Evolutionary conservation across 2,888 invertebrate species (phyloP).

Genomic region (Drosophila percnosoma): DNA sequence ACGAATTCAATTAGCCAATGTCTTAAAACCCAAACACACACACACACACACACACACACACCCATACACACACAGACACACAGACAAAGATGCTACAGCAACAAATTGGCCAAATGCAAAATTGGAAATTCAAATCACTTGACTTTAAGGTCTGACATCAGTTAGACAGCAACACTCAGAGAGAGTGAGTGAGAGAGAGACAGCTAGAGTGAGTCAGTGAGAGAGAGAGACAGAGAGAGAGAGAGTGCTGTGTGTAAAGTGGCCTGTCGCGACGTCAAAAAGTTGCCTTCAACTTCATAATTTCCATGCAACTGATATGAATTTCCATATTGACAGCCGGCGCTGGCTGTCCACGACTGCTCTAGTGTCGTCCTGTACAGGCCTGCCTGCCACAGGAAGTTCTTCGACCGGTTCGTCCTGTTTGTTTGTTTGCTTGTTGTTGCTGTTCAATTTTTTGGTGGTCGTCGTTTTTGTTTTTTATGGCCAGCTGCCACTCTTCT

Average conservation of each 20-base stretch:
- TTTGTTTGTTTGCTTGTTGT: slow-evolving; percentile 30
- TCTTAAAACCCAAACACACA: slow-evolving; percentile 50
- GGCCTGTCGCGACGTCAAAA: slow-evolving; percentile 53
- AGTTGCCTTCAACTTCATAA: slow-evolving; percentile 45
- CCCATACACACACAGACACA: not conserved
- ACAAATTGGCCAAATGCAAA: slow-evolving; percentile 16
- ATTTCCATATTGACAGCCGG: slow-evolving; percentile 79
- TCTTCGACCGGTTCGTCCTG: slow-evolving; percentile 11
- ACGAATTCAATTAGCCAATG: slow-evolving; percentile 69
- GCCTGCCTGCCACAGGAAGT: slow-evolving; percentile 44
- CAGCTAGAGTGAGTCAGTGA: not conserved
- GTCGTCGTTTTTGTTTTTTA: slow-evolving; percentile 66
- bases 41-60: slow-evolving; percentile 1
- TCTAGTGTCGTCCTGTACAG: slow-evolving; percentile 6
- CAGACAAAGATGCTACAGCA: not conserved
- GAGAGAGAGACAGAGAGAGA: not conserved
- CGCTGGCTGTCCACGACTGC: slow-evolving; percentile 52
- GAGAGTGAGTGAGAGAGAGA: not conserved
- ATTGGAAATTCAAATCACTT: slow-evolving; percentile 27
- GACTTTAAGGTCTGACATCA: slow-evolving; percentile 44
- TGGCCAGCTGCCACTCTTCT: slow-evolving; percentile 52
- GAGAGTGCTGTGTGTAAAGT: slow-evolving; percentile 22
- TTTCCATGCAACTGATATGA: slow-evolving; percentile 71
- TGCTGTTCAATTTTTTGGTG: slow-evolving; percentile 73
- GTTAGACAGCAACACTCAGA: slow-evolving; percentile 2